Evolutionary conservation across 2,888 invertebrate genomes (phyloP).

Genomic region (Lepas anatifera): DNA sequence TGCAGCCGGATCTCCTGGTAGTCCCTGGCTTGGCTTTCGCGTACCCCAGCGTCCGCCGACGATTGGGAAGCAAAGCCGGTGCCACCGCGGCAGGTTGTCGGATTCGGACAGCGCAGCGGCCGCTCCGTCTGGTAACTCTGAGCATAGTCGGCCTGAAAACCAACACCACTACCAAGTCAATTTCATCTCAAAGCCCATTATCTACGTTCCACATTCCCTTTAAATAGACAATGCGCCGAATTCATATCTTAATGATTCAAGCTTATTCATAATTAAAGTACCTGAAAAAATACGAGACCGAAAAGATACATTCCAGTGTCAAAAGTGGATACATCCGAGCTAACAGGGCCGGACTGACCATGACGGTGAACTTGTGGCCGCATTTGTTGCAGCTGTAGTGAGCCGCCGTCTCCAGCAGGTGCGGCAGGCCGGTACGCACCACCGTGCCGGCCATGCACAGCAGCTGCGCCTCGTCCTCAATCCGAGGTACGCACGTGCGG

Average conservation of each 20-base stretch:
- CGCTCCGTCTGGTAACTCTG: conserved; percentile 45
- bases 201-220: no score
- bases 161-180: no score
- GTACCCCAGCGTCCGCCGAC: conserved; percentile 36
- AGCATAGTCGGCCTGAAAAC: conserved; percentile 47
- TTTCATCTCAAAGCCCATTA: no score
- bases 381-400: conserved; percentile 66
- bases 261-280: no score
- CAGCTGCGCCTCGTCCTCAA: conserved; percentile 56
- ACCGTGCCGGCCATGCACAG: conserved; percentile 65
- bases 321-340: no score
- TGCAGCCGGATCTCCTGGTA: conserved; percentile 78
- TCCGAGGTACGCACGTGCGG: conserved; percentile 51
- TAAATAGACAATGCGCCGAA: no score
- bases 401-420: conserved; percentile 61
- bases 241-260: no score
- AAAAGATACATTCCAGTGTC: no score
- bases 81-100: conserved; percentile 42
- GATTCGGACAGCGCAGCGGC: conserved; percentile 44
- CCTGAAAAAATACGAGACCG: no score
- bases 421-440: conserved; percentile 57
- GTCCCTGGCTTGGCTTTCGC: conserved; percentile 56
- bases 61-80: conserved; percentile 40
- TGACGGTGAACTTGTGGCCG: conserved; percentile 48
- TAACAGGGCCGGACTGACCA: no score